These are phyloP conservation scores for Penaeus indicus DNA, from an alignment of 1,140 invertebrate genomes.

Conservation along the genomic window DNA sequence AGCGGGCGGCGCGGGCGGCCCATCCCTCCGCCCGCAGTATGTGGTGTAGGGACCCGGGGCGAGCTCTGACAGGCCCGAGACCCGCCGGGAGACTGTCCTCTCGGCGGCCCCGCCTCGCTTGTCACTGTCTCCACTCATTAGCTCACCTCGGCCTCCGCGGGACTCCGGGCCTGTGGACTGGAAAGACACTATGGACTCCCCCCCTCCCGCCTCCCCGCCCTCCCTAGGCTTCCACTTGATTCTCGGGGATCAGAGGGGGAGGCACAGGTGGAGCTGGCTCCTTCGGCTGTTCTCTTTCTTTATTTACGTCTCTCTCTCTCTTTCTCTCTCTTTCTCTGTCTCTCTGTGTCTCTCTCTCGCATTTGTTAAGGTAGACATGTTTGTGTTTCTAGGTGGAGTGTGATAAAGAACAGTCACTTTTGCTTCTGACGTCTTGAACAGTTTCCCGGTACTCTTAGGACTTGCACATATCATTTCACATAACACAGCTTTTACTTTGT, in stretches of 20 bases:
- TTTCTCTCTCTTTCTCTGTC: no score
- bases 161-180: slow-evolving; percentile 27
- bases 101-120: slow-evolving; percentile 50
- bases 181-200: slow-evolving; percentile 19
- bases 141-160: slow-evolving; percentile 54
- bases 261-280: background rate
- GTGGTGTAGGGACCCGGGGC: background rate
- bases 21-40: background rate
- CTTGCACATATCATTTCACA: no score
- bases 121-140: slow-evolving; percentile 63
- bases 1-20: background rate
- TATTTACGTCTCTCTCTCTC: no score
- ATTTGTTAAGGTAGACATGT: no score
- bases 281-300: background rate
- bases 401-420: no score
- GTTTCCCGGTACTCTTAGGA: no score
- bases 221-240: no score
- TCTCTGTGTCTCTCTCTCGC: no score
- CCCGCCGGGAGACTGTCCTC: slow-evolving; percentile 48
- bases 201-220: background rate
- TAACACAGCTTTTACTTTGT: no score
- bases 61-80: slow-evolving; percentile 31
- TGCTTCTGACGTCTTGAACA: no score
- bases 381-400: no score
- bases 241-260: no score